Percentiles rank a stretch among this genome's conserved stretches.
Evolutionary conservation across 2,113 vertebrate genomes (phyloP).

Genomic region (Penelope pileata): DNA sequence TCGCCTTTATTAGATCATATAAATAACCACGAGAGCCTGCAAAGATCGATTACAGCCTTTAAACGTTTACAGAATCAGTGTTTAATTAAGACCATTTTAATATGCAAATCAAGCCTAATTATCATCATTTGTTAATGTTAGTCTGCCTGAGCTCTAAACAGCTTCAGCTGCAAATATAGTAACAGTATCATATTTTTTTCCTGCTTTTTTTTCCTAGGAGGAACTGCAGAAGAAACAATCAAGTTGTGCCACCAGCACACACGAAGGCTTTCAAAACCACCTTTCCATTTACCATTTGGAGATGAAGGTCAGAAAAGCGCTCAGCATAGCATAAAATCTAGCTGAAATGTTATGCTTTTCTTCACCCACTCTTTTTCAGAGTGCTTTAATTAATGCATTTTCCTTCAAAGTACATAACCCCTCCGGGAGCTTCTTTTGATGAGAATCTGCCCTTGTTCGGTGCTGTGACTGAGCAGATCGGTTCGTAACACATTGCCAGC

Average conservation of each 20-base stretch:
- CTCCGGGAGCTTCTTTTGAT: slow-evolving; percentile 28
- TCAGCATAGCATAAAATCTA: slow-evolving; percentile 47
- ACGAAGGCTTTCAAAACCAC: background rate
- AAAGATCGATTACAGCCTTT: slow-evolving; percentile 75
- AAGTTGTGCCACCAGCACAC: background rate
- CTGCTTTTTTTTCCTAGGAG: background rate
- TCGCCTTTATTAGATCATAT: slow-evolving; percentile 73
- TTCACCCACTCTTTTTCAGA: slow-evolving; percentile 36
- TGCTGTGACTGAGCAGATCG: background rate
- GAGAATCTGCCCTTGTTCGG: slow-evolving; percentile 28
- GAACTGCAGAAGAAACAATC: slow-evolving; percentile 17
- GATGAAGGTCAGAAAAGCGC: slow-evolving; percentile 48
- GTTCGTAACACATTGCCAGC: background rate
- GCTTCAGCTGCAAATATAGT: slow-evolving; percentile 59
- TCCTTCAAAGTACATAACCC: slow-evolving; percentile 24
- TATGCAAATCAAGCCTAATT: slow-evolving; percentile 81
- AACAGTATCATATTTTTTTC: slow-evolving; percentile 55
- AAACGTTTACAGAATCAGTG: slow-evolving; percentile 75
- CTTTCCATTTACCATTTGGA: slow-evolving; percentile 39
- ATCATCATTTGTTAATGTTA: slow-evolving; percentile 80
- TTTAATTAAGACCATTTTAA: slow-evolving; percentile 84
- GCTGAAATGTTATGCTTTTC: slow-evolving; percentile 33
- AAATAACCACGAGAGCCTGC: slow-evolving; percentile 74
- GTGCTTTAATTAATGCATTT: slow-evolving; percentile 66
- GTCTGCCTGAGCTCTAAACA: slow-evolving; percentile 68